Percentiles rank a stretch among this genome's conserved stretches.
Conservation (phyloP, 2,113 vertebrate species). For the Eubucco bourcierii region DNA sequence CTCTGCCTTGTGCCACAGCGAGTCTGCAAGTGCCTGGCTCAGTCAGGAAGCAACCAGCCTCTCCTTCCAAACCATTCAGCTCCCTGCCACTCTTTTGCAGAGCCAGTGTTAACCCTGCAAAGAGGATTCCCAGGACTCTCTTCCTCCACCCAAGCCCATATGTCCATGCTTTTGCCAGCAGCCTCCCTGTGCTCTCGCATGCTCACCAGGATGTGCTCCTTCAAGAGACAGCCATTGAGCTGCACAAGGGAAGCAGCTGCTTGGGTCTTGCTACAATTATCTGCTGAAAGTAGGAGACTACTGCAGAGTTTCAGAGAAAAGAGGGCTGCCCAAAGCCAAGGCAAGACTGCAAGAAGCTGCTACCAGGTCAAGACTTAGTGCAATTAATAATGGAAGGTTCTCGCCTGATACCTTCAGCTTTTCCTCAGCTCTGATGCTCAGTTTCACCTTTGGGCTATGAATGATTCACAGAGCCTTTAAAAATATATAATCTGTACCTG, state of each 20-base stretch:
- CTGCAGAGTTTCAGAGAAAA: not conserved
- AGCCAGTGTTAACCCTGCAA: not conserved
- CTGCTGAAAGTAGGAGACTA: not conserved
- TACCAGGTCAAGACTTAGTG: conserved; percentile 25
- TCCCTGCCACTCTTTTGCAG: not conserved
- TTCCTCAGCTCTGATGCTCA: conserved; percentile 28
- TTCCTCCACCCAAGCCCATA: not conserved
- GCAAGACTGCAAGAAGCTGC: not conserved
- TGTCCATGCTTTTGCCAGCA: not conserved
- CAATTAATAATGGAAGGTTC: conserved; percentile 46
- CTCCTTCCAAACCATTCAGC: not conserved
- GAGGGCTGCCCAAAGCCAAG: not conserved
- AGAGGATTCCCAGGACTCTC: not conserved
- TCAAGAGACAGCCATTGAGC: not conserved
- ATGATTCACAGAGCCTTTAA: conserved; percentile 74
- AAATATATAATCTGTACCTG: conserved; percentile 68
- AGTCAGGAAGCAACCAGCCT: not conserved
- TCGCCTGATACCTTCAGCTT: not conserved
- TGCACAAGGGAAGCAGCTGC: not conserved
- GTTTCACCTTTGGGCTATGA: conserved; percentile 69
- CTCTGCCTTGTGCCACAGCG: not conserved
- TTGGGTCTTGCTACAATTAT: not conserved
- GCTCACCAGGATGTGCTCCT: not conserved
- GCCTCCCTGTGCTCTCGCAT: not conserved
- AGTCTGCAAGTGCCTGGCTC: not conserved